Base-by-base conservation (phyloP, 1,140 invertebrate species). In the Hyles vespertilio region DNA sequence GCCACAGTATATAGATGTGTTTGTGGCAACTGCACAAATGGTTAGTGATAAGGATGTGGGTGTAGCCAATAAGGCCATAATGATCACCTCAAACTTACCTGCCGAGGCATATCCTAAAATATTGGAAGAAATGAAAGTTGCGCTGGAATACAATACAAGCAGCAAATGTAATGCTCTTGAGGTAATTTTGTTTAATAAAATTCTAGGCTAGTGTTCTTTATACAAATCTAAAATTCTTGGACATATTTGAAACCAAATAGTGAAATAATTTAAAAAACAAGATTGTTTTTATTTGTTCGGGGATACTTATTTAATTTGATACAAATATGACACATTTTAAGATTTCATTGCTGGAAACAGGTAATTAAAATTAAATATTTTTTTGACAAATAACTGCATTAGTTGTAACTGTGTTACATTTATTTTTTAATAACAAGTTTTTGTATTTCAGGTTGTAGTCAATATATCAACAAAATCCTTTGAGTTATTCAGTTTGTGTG, bases 151-250 rank as follows among this genome's bases (percentile, higher is more conserved):
- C 64, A 83, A 80, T 60, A 91, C 82, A 74, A 92, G 92, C 74
- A 87, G 90, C 51, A 86, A 91, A 67, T 92, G 92, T 70, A 90
- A 93, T 80, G 86, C 92, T 40, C 93, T 91, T 89, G 92, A 93
- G 89, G 93, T 93, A 85, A 74, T 65, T 50, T 52, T 33, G 40
- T 32, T 32, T 46, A 46, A 8, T 58, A 51, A 9, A 45, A 34
- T 57, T 59, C 52, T 58, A 36, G 63, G 44, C 11, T 22, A 22
- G 22, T 46, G 44, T 46, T 6, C 44, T 46, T 11, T 46, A 46
- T 10, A 46, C 44, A 10, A 10, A 3, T 46, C 9, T 46, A 46
- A 46, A 6, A 46, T 46, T 46, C 9, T 3, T 46, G 11, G 43
- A 45, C 11, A 10, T 11, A 9, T 33, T 48, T 48, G 50, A 43